A percentile compares a stretch with the other conserved stretches of the same genome.
Conservation (phyloP, 2,797 vertebrate genomes). For the Peromyscus aztecus region DNA sequence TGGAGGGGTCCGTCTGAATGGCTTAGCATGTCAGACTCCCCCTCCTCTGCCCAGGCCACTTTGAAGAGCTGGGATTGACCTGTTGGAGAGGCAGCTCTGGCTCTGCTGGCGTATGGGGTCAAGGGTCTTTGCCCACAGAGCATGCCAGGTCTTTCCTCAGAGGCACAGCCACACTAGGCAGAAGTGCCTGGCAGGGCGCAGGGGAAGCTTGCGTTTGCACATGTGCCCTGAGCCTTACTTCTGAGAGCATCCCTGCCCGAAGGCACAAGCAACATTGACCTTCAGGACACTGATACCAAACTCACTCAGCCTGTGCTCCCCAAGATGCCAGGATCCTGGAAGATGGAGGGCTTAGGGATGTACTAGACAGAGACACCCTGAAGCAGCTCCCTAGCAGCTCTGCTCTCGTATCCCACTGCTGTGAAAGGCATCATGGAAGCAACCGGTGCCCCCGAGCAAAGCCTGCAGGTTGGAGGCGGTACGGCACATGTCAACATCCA, state of each 20-base stretch:
- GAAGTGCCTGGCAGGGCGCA: background rate
- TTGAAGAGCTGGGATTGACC: too few species aligned
- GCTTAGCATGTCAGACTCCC: background rate
- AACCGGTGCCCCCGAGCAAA: rapidly evolving
- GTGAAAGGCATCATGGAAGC: background rate
- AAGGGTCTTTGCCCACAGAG: background rate
- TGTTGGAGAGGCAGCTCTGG: background rate
- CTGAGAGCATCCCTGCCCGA: background rate
- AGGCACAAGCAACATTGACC: background rate
- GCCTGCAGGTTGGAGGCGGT: background rate
- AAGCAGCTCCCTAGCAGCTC: too few species aligned
- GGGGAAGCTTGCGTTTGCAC: background rate
- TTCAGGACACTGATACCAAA: too few species aligned
- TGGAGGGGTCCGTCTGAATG: background rate
- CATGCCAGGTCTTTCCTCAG: background rate
- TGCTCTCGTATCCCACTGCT: background rate
- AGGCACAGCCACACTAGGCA: background rate
- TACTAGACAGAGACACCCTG: background rate
- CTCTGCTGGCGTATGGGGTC: rapidly evolving
- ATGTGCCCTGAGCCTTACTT: background rate
- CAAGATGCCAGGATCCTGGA: background rate
- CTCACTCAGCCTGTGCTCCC: rapidly evolving
- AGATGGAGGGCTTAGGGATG: background rate
- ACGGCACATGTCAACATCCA: background rate
- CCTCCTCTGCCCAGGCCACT: background rate